Conservation (phyloP, 2,888 invertebrate genomes). For the Priocnemis perturbator region DNA sequence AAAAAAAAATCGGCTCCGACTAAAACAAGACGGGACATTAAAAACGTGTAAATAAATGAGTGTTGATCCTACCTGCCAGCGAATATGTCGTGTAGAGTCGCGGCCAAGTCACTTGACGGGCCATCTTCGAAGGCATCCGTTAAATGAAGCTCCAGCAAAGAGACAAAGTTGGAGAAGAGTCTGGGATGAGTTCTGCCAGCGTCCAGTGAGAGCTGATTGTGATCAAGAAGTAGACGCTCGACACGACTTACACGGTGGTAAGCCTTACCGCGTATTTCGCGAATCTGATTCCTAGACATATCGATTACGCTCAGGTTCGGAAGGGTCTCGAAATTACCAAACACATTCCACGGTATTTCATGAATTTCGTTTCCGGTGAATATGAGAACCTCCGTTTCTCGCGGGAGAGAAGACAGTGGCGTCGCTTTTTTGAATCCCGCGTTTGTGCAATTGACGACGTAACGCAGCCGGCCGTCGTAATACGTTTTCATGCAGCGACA, state of each 20-base stretch:
- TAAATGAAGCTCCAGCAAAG: constrained; percentile 83
- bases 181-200: constrained; percentile 81
- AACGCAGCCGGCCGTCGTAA: constrained; percentile 77
- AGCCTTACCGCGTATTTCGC: constrained; percentile 83
- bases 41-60: no score
- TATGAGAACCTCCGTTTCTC: constrained; percentile 81
- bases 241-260: constrained; percentile 85
- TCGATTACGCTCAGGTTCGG: constrained; percentile 81
- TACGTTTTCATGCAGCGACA: constrained; percentile 79
- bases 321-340: constrained; percentile 80
- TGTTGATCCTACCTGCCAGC: constrained; percentile 76
- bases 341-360: constrained; percentile 83
- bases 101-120: constrained; percentile 78
- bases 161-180: constrained; percentile 83
- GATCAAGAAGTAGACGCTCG: constrained; percentile 82
- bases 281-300: constrained; percentile 84
- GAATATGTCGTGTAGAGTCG: constrained; percentile 84
- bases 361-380: constrained; percentile 83
- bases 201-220: constrained; percentile 82
- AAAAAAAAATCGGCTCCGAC: no score
- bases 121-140: constrained; percentile 85
- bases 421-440: constrained; percentile 78
- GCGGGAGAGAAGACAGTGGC: constrained; percentile 80
- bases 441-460: constrained; percentile 84
- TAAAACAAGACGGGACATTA: no score